Evolutionary conservation across 37 sponge, comb jelly and placozoan genomes (phyloP), one percentile per base, ranked within the genome.

Genomic region (Amphimedon queenslandica): DNA sequence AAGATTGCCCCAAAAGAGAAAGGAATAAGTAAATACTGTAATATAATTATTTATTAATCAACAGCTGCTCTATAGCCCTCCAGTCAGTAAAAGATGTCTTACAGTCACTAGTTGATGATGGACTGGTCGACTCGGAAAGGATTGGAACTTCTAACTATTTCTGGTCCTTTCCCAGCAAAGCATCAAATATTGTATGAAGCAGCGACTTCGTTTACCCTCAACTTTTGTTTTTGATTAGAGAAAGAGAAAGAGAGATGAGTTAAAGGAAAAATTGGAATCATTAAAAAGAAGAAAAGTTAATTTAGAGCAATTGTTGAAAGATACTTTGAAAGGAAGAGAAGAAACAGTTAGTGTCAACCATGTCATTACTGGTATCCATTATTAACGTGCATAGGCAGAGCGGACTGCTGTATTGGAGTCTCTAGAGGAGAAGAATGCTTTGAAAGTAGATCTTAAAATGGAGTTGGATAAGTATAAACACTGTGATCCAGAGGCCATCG

Each of bases 101-200:
- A 36, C 99, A 97, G 67, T 84, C 90, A 38, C 74, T 97, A 36
- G 93, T 97, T 34, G 99, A 97, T 72, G 99, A 97, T 77, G 79
- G 53, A 24, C 24, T 97, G 75, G 92, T 97, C 58, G 87, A 94
- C 51, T 66, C 82, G 30, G 97, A 96, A 16, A 84, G 88, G 60
- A 89, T 97, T 57, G 99, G 99, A 30, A 97, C 92, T 13, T 97
- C 99, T 0, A 97, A 88, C 65, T 97, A 97, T 66, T 97, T 94
- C 71, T 97, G 99, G 99, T 73, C 95, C 24, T 92, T 97, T 47
- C 92, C 90, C 3, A 94, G 95, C 68, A 92, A 97, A 41, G 85
- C 77, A 28, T 37, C 64, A 71, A 90, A 84, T 40, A 83, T 61
- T 41, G 90, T 90, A 64, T 47, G 53, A 63, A 3, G 37, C 20